Base-by-base conservation (phyloP, 2,113 vertebrate species). In the Oxyura jamaicensis region DNA sequence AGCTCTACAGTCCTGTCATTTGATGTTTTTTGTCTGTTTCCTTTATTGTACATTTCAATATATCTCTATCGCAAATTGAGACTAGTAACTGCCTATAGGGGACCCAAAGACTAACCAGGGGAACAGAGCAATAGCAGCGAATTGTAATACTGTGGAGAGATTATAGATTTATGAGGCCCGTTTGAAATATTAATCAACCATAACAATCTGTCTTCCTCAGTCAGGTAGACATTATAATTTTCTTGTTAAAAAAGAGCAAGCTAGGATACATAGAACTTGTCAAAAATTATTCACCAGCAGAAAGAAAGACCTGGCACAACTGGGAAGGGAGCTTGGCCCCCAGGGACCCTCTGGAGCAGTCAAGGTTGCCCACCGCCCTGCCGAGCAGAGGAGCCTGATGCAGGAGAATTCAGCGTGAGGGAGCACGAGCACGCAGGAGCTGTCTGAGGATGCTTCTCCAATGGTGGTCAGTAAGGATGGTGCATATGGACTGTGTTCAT, bases 141-240 rank as follows among this genome's bases (percentile, higher is more conserved):
- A 66, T 66, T 76, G 62, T 52, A 23, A 55, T 56, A 3, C 6
- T 2, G 31, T 83, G 76, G 36, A 55, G 55, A 90, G 50, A 91
- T 85, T 82, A 89, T 35, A 94, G 87, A 85, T 92, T 94, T 87
- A 92, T 85, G 81, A 95, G 15, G 62, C 2, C 7, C 17, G 79
- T 87, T 18, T 92, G 55, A 93, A 95, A 87, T 92, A 92, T 91
- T 91, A 73, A 95, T 79, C 48, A 72, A 4, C 76, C 79, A 62
- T 31, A 72, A 73, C 72, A 74, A 71, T 77, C n/a, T 62, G 63
- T 91, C 33, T 67, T 74, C n/a, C 7, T 78, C 39, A 56, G 55
- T 77, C 59, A 86, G 44, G 44, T 35, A 73, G 50, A 66, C 2
- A 18, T 42, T 28, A 8, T 50, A 50, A 60, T 72, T 88, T 60